These are phyloP conservation scores for Proctacanthus coquilletti DNA, from an alignment of 1,140 invertebrate genomes.

Conservation along the genomic window DNA sequence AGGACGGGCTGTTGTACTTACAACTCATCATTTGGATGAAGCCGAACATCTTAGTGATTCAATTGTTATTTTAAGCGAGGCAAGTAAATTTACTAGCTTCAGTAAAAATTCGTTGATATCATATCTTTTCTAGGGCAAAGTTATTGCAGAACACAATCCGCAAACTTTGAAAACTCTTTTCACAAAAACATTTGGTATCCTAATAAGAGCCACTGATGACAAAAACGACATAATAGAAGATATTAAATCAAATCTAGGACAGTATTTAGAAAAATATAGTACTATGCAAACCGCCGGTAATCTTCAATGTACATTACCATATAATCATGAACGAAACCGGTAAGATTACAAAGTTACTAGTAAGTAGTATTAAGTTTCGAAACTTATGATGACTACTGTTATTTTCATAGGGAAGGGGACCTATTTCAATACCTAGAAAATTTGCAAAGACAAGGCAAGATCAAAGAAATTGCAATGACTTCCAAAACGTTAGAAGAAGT, in stretches of 20 bases:
- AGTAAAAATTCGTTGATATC: no score
- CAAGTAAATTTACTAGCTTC: slow-evolving; percentile 9
- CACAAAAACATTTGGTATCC: slow-evolving; percentile 17
- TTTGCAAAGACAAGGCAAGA: slow-evolving; percentile 9
- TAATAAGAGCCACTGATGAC: slow-evolving; percentile 8
- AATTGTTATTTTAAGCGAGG: slow-evolving; percentile 47
- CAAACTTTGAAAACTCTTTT: slow-evolving; percentile 19
- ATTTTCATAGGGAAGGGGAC: not conserved
- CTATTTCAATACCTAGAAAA: slow-evolving; percentile 7
- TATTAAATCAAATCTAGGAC: not conserved
- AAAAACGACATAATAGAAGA: not conserved
- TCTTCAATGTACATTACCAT: no score
- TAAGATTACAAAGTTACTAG: no score
- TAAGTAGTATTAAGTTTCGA: no score
- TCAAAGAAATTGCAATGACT: not conserved
- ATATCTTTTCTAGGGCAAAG: slow-evolving; percentile 16
- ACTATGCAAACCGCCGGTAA: no score
- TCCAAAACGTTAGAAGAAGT: slow-evolving; percentile 4
- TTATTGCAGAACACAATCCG: slow-evolving; percentile 24
- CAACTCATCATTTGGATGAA: slow-evolving; percentile 55
- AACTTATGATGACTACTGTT: no score
- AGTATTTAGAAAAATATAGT: no score
- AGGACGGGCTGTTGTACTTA: slow-evolving; percentile 50
- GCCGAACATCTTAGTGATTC: slow-evolving; percentile 49
- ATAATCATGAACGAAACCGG: no score